Base-by-base conservation (phyloP, 2,888 invertebrate genomes). In the Drosophila koepferae region DNA sequence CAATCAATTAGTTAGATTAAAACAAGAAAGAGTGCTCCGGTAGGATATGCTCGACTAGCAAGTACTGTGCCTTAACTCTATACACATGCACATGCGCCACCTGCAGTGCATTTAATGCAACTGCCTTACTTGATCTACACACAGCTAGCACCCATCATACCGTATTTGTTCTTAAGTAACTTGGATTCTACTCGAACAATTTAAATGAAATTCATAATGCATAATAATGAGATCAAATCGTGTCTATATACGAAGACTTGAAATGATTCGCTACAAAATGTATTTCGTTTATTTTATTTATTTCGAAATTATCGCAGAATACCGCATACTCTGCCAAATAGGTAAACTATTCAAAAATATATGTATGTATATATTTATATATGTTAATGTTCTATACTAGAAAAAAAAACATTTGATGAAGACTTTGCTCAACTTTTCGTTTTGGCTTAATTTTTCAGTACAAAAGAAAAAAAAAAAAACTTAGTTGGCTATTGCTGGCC, bases 371-470 rank as follows among this genome's bases (percentile, higher is more conserved):
- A 34, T 51, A 31, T n/a, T 0, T 20, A 23, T 46, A 14, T 48
- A 12, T 49, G 0, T 51, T 4, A 2, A 16, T 31, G 7, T 18
- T 31, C 14, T 34, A 34, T 14, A 49, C 59, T 40, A 48, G 46
- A 38, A 20, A 36, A 41, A 51, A 34, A 60, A 23, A 20, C 58
- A 34, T 20, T 74, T 46, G 56, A 44, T 71, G 51, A 41, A 51
- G 59, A 60, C 69, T 38, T 28, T 53, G 36, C 9, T 34, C 51
- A 18, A 34, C 18, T 31, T n/a, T 53, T 34, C 12, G 53, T 34
- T 18, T 28, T 48, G 16, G 48, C 23, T 6, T 6, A 16, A n/a
- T 49, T 31, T 49, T 18, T 49, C 49, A 49, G 49, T 34, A 49
- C 12, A 49, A 16, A 34, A 23, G 28, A 34, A 49, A 49, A 49